Evolutionary conservation across 2,797 vertebrate genomes (phyloP).

Genomic region (Gymnothorax reevesii): DNA sequence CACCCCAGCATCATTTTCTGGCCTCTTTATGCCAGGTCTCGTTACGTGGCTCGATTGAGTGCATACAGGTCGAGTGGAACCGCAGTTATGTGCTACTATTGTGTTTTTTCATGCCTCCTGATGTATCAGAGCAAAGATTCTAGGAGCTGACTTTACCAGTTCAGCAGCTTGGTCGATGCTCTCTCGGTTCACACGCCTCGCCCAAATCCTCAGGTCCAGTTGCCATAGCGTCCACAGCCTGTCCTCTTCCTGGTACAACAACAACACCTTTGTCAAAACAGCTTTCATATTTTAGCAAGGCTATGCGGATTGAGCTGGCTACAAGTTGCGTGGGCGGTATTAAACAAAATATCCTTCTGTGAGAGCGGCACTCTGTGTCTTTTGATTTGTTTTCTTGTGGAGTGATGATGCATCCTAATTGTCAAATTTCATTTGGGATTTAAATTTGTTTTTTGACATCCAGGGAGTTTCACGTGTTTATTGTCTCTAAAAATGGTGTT

Average conservation of each 20-base stretch:
- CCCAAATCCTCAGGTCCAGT: conserved; percentile 42
- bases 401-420: neutral
- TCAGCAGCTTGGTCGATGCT: conserved; percentile 42
- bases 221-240: conserved; percentile 35
- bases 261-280: conserved; percentile 14
- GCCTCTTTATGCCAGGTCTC: neutral
- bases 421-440: neutral
- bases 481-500: neutral
- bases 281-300: conserved; percentile 13
- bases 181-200: conserved; percentile 34
- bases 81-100: neutral
- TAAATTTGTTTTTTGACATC: neutral
- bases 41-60: neutral
- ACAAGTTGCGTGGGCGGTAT: neutral
- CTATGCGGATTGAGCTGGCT: neutral
- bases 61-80: neutral
- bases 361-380: neutral
- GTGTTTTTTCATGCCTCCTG: neutral
- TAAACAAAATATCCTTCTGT: neutral
- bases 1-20: neutral
- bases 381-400: neutral
- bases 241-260: conserved; percentile 39
- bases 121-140: conserved; percentile 17
- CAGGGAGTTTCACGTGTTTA: neutral
- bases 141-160: conserved; percentile 44